Conservation (phyloP, 2,888 invertebrate species). For the Hirudinaria manillensis region DNA sequence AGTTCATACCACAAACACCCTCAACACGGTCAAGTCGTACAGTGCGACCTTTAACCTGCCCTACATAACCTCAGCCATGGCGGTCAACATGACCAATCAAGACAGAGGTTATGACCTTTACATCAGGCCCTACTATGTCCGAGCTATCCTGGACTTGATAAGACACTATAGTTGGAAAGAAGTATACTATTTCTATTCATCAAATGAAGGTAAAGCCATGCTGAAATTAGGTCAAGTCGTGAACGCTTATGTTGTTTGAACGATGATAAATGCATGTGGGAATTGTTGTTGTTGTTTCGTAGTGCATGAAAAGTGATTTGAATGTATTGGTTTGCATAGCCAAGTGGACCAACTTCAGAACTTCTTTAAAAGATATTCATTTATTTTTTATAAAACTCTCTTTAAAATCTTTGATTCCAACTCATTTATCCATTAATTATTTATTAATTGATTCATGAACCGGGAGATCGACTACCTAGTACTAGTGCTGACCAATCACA, state of each 20-base stretch:
- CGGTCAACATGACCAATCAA: constrained; percentile 41
- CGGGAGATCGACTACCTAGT: too few species aligned
- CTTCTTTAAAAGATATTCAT: too few species aligned
- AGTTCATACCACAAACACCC: constrained; percentile 44
- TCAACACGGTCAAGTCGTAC: constrained; percentile 48
- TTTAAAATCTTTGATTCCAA: too few species aligned
- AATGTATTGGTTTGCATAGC: neutral
- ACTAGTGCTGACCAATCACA: too few species aligned
- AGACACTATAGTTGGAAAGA: constrained; percentile 82
- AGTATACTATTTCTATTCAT: constrained; percentile 83
- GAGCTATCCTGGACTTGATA: constrained; percentile 88
- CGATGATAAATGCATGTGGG: too few species aligned
- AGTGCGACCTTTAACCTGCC: constrained; percentile 49
- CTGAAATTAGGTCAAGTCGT: neutral
- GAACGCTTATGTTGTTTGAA: too few species aligned
- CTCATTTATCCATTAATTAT: too few species aligned
- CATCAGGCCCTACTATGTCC: constrained; percentile 90
- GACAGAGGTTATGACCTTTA: constrained; percentile 45
- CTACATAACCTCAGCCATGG: constrained; percentile 45
- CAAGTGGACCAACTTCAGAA: too few species aligned
- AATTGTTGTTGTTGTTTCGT: too few species aligned
- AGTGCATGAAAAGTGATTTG: neutral
- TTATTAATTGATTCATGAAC: too few species aligned
- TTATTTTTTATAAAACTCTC: too few species aligned
- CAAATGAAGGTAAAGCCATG: constrained; percentile 58